Base-by-base conservation (phyloP, 2,888 invertebrate genomes). In the Pycnomerus fuliginosus region DNA sequence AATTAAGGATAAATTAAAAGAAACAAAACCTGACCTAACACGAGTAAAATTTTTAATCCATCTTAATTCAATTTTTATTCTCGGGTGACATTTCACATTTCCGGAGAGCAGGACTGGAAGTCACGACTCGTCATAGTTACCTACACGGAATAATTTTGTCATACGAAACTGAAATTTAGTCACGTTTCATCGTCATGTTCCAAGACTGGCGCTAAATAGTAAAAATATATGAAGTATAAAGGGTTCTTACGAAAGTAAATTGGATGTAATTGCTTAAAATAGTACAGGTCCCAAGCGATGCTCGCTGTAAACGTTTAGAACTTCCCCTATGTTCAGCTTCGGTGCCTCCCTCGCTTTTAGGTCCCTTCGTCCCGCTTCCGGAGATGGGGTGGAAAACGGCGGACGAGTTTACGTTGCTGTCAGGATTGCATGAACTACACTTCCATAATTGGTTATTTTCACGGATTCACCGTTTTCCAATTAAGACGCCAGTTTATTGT, bases 181-280 rank as follows among this genome's bases (percentile, higher is more conserved):
- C 43, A 43, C 43, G 43, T 33, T 27, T 7, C 16, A 4, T 17
- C 33, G 28, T 28, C 20, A 41, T 28, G 25, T 16, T 32, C 15
- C 12, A 11, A 39, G 33, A 41, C 34, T 34, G 20, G 28, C 10
- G 28, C 11, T 28, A 41, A 41, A 15, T 35, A 30, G 34, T 29
- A 35, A 42, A 42, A 42, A 42, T 43, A 36, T 28, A 16, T 35
- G 36, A 36, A 35, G 32, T 37, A 31, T 38, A 17, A 44, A 38
- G 11, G n/a, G 16, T 25, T 27, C 28, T 44, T 38, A 44, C 33
- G 28, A 38, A 38, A 22, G 22, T 22, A 44, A 36, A 36, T 43
- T 44, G 39, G 30, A 34, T 39, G 38, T 39, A 38, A 44, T 44
- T 41, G 41, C 29, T 20, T 24, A 22, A 40, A 34, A 41, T 29